phyloP scores from a whole-genome alignment of 2,888 invertebrate genomes.

The Agonopterix heracliana region DNA sequence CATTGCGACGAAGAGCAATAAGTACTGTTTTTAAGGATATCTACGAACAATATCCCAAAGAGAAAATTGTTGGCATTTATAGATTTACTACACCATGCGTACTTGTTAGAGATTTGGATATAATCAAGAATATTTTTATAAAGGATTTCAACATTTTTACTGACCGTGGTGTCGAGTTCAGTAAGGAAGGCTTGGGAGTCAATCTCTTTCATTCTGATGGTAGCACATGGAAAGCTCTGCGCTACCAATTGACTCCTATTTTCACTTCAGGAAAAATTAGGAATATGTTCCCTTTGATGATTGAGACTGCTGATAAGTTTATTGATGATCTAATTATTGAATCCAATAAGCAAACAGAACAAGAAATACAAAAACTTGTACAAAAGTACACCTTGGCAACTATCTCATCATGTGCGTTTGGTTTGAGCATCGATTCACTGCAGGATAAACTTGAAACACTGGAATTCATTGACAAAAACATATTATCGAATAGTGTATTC shows the following conservation, averaged over 20 bases:
- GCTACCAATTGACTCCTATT: slow-evolving; percentile 41
- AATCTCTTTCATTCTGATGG: slow-evolving; percentile 45
- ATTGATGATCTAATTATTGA: slow-evolving; percentile 21
- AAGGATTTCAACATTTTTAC: slow-evolving; percentile 43
- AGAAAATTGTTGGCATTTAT: slow-evolving; percentile 45
- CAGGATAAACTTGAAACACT: slow-evolving; percentile 7
- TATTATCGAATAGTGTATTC: slow-evolving; percentile 15
- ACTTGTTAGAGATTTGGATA: slow-evolving; percentile 42
- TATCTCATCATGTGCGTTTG: slow-evolving; percentile 38
- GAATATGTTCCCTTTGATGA: slow-evolving; percentile 41
- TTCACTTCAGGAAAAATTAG: slow-evolving; percentile 51
- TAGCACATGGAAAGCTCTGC: slow-evolving; percentile 37
- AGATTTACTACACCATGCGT: slow-evolving; percentile 37
- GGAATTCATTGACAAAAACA: slow-evolving; percentile 15
- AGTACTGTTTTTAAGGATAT: slow-evolving; percentile 26
- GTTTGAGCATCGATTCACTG: slow-evolving; percentile 29
- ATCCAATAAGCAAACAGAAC: slow-evolving; percentile 19
- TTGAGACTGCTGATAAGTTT: slow-evolving; percentile 33
- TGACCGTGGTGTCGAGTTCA: slow-evolving; percentile 39
- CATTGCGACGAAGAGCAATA: slow-evolving; percentile 23
- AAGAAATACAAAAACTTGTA: slow-evolving; percentile 26
- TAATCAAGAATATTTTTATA: slow-evolving; percentile 42
- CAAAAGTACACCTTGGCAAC: slow-evolving; percentile 33
- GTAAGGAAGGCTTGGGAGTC: slow-evolving; percentile 33
- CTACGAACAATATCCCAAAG: slow-evolving; percentile 34